Evolutionary conservation across 37 sponge, comb jelly and placozoan species (phyloP), one percentile per base, ranked within the genome.

Genomic region (Cliona cf. orientalis): DNA sequence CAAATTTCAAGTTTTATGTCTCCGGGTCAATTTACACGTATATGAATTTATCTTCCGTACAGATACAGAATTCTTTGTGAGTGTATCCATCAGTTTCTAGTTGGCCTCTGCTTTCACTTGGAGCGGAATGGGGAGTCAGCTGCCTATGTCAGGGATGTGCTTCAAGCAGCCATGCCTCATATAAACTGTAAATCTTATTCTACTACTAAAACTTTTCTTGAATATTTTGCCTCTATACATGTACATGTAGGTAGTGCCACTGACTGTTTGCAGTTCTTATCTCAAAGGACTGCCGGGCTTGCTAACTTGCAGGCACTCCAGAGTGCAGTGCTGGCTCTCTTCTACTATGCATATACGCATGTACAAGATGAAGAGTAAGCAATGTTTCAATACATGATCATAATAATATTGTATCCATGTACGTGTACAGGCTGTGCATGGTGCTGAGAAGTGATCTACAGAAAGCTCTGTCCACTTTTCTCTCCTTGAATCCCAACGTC

Each of bases 401-500:
- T n/a, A n/a, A n/a, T n/a, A n/a, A n/a, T 49, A 49, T 49, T 49
- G 14, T n/a, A 49, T 14, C 11, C 36, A 67, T 28, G 23, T 23
- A 19, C 11, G n/a, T n/a, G n/a, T n/a, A n/a, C n/a, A n/a, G n/a
- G n/a, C n/a, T n/a, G n/a, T n/a, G n/a, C n/a, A n/a, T n/a, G n/a
- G n/a, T 76, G 26, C 43, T 66, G 29, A 31, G 43, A 21, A 41
- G 31, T n/a, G 66, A 36, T 3, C 29, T 90, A 56, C 59, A 61
- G 69, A 56, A 43, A 29, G 75, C 80, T 23, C 36, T 90, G 40
- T 28, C 34, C 69, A 70, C n/a, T 0, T 79, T 73, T 34, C 32
- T 90, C 33, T 61, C 58, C 29, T 39, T 78, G n/a, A 79, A 84
- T 39, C 90, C 90, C 46, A 45, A 79, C 69, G 42, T 84, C 40